These are phyloP conservation scores for Anthopleura sola DNA, from an alignment of 64 coral and sea anemone genomes.

Conservation along the genomic window DNA sequence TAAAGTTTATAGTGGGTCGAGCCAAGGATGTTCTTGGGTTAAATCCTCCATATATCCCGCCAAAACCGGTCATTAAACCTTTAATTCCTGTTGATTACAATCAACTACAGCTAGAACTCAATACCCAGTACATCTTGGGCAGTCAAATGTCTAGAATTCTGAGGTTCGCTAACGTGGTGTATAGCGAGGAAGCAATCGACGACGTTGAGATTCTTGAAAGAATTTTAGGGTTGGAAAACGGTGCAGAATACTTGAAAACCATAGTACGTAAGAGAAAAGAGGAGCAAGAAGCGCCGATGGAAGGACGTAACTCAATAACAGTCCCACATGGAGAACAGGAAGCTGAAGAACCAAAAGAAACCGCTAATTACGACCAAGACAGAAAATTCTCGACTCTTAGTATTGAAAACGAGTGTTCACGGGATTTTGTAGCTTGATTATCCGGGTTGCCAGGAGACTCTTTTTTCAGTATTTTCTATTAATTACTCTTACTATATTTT, in stretches of 20 bases:
- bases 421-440: not conserved
- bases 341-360: not conserved
- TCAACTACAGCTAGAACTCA: constrained; percentile 38
- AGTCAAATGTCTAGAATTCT: constrained; percentile 34
- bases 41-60: constrained; percentile 48
- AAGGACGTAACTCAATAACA: not conserved
- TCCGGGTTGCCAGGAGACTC: too few species aligned
- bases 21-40: constrained; percentile 38
- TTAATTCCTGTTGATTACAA: constrained; percentile 12
- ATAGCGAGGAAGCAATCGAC: constrained; percentile 48
- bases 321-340: not conserved
- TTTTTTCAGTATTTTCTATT: too few species aligned
- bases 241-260: constrained; percentile 9
- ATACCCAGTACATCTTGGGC: constrained; percentile 31
- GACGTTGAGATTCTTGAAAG: constrained; percentile 39
- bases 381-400: not conserved
- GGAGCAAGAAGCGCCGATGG: not conserved
- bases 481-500: too few species aligned
- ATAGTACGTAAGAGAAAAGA: not conserved
- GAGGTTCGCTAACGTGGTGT: constrained; percentile 23
- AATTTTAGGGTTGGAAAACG: not conserved
- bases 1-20: constrained; percentile 25
- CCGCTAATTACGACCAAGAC: not conserved
- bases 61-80: constrained; percentile 25
- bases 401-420: not conserved